Base-by-base conservation (phyloP, 2,797 vertebrate genomes). In the Phalanger gymnotis region DNA sequence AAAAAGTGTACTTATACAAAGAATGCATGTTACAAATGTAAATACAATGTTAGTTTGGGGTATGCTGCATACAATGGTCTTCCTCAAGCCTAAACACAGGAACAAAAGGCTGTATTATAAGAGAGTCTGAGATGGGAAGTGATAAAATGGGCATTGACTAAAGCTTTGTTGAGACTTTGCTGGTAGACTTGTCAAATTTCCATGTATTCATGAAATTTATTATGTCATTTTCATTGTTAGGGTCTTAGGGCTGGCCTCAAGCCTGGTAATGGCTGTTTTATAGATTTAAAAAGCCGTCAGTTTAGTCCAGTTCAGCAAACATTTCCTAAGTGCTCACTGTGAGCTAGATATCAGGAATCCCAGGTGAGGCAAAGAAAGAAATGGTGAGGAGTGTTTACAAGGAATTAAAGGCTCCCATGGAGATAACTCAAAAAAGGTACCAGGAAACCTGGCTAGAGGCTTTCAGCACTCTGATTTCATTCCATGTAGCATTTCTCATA, bases 61-160 rank as follows among this genome's bases (percentile, higher is more conserved):
- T 98, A 98, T 98, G 97, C 98, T 97, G 94, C 97, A 98, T 98
- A 99, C 99, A 99, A 99, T 99, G 96, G 99, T 98, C 96, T 99
- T 99, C 98, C 98, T 98, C 98, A 98, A 98, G 98, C 98, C 98
- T 98, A 98, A 99, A 98, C 98, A 98, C 98, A 98, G 98, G 98
- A 99, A 99, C 99, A 99, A 99, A 99, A 99, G 99, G 97, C 98
- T 98, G 98, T 97, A 98, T 99, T 99, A 98, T 99, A 99, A 99
- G 98, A 98, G 98, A 98, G 98, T 99, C 98, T 98, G 98, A 99
- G 99, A 99, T 99, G 98, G 99, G 99, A 99, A 99, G 99, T 99
- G 99, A 99, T 99, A 99, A 99, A 99, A 99, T 99, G 99, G 98
- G 98, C 98, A 99, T 99, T 99, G 99, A 99, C 99, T 98, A 97